A percentile compares a stretch with the other conserved stretches of the same genome.
Conservation (phyloP, 1,140 invertebrate species). For the Prorops nasuta region DNA sequence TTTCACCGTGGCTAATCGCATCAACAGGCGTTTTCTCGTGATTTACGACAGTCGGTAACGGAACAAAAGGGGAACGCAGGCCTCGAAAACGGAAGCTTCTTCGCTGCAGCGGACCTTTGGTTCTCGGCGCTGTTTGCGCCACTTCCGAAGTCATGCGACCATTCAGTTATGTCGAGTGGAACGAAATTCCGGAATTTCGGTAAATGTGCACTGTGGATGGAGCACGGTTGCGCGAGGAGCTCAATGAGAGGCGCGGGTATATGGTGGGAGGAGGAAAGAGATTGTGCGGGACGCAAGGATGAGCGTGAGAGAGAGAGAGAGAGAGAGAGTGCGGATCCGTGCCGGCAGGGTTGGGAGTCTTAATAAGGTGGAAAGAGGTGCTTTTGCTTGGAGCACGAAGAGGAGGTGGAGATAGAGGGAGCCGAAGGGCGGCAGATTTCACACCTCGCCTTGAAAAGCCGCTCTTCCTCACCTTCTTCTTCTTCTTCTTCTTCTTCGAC, state of each 20-base stretch:
- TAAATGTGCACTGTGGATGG: too few species aligned
- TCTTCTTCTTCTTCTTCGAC: too few species aligned
- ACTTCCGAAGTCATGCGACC: too few species aligned
- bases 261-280: neutral
- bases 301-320: conserved; percentile 17
- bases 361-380: conserved; percentile 37
- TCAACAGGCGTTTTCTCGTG: conserved; percentile 1
- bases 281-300: neutral
- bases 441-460: conserved; percentile 38
- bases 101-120: conserved; percentile 14
- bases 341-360: conserved; percentile 26
- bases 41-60: conserved; percentile 19
- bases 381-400: conserved; percentile 22
- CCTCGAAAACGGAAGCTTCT: conserved; percentile 20
- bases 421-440: conserved; percentile 34
- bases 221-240: too few species aligned
- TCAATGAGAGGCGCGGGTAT: too few species aligned
- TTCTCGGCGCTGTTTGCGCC: too few species aligned
- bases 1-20: conserved; percentile 36
- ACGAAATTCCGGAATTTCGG: too few species aligned
- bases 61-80: conserved; percentile 8
- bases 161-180: too few species aligned
- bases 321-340: conserved; percentile 25
- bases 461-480: too few species aligned
- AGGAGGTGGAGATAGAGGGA: conserved; percentile 28